Base-by-base conservation (phyloP, 2,888 invertebrate genomes). In the Micoletzkya japonica region DNA sequence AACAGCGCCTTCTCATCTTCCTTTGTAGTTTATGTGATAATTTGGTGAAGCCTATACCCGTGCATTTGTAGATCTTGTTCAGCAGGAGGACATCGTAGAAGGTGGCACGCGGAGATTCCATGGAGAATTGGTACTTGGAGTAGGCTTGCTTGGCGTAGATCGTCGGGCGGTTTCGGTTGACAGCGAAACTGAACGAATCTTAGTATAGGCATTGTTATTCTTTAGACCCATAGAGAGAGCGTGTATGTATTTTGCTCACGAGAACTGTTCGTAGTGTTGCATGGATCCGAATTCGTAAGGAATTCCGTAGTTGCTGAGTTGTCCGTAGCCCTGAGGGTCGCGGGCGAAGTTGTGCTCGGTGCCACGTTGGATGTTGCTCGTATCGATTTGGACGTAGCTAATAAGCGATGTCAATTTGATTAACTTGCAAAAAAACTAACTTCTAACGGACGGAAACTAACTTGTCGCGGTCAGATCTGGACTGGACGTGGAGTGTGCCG, bases 281-380 rank as follows among this genome's bases (percentile, higher is more conserved):
- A 63, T 63, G 24, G 63, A 63, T 63, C 63, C 63, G 50, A 63
- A 63, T 26, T 63, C 63, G 24, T 63, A 63, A 14, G 63, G 63
- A 32, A 63, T 63, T 24, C 63, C 63, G 49, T 63, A 63, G 63
- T 49, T 63, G 49, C 36, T 36, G n/a, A 50, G 14, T 32, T 32
- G 32, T 28, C 63, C 63, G 50, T 49, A 63, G n/a, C 26, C 14
- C 1, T n/a, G 32, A 30, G 63, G 63, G 14, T 63, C 63, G 7
- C 50, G 49, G 32, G 36, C 26, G 63, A 63, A 63, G 50, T 63
- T 63, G 50, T 63, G 63, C n/a, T 49, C 63, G 14, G 49, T 49
- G 30, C 63, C 63, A 10, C 50, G 30, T 14, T 49, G 30, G 34
- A 63, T 63, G 14, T 63, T 63, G 0, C 26, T 34, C 1, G 32